Percentiles rank a stretch among this genome's conserved stretches.
Evolutionary conservation across 2,113 vertebrate genomes (phyloP).

Genomic region (Hippocampus zosterae): DNA sequence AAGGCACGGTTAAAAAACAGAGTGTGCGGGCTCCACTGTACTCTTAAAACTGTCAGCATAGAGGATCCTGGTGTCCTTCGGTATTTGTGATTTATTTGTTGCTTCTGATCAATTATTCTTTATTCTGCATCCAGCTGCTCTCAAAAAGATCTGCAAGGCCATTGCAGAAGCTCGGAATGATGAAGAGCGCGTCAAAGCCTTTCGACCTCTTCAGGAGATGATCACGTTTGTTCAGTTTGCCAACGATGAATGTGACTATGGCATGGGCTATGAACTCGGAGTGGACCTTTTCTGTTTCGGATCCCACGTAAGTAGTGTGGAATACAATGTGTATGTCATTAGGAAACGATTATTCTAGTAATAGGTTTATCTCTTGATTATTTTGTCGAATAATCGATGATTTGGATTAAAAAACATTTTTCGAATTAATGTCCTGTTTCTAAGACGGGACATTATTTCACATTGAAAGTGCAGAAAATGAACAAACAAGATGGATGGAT

Average conservation of each 20-base stretch:
- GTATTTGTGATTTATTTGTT: background rate
- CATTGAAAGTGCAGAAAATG: background rate
- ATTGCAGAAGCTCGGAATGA: conserved; percentile 85
- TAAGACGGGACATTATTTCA: too few species aligned
- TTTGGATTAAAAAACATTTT: too few species aligned
- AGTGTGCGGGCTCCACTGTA: too few species aligned
- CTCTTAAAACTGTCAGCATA: too few species aligned
- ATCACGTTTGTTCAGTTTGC: conserved; percentile 95
- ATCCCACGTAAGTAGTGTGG: conserved; percentile 82
- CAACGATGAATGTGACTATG: conserved; percentile 97
- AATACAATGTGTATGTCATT: background rate
- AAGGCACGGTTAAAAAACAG: background rate
- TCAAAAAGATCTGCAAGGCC: conserved; percentile 88
- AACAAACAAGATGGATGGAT: too few species aligned
- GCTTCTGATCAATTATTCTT: background rate
- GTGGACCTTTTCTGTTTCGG: conserved; percentile 93
- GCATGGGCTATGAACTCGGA: conserved; percentile 95
- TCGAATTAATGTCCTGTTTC: too few species aligned
- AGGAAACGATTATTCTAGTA: too few species aligned
- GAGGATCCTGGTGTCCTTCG: too few species aligned
- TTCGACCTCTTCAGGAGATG: conserved; percentile 92
- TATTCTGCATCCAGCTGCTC: conserved; percentile 62
- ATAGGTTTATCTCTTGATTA: too few species aligned
- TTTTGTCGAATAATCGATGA: too few species aligned
- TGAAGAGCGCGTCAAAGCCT: conserved; percentile 85